Base-by-base conservation (phyloP, 2,113 vertebrate genomes). In the Seriola quinqueradiata region DNA sequence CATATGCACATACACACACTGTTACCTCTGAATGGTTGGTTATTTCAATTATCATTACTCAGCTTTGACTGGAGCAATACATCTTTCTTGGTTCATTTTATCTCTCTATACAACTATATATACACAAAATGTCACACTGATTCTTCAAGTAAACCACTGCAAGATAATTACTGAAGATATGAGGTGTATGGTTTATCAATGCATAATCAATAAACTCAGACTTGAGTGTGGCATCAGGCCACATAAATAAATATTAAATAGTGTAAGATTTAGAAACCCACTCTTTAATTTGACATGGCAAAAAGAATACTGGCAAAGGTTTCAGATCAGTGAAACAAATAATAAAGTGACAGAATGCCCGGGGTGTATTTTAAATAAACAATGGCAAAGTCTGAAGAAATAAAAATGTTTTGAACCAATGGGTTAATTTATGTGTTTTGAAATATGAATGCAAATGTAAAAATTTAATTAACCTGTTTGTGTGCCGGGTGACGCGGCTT, bases 41-140 rank as follows among this genome's bases (percentile, higher is more conserved):
- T 76, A 72, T 69, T 25, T 80, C 17, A 28, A 28, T 28, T 54
- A 46, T 57, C 4, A 19, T 81, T 77, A 64, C 61, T 86, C 60
- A 1, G 65, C 70, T 75, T 77, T 81, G 79, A 89, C 70, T 54
- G 40, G 17, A 76, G 66, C 70, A 52, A 75, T 79, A 19, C 58
- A 67, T 80, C 57, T 69, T 38, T 81, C 69, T 59, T 61, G 42
- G 75, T 77, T 87, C 21, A 76, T 48, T 70, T 65, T 34, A 58
- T 71, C 42, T 76, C 34, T 71, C 40, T 81, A 52, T 73, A 44
- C 38, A 57, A 52, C 71, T 97, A 96, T 95, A 95, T 97, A 95
- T 95, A 96, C 95, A 96, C 96, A 96, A 94, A 97, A 95, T 96
- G 95, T 96, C 95, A 94, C 94, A 92, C 96, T 92, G 91, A 96